A percentile compares a stretch with the other conserved stretches of the same genome.
Evolutionary conservation across 2,113 vertebrate species (phyloP).

Genomic region (Acrocephalus kingi): DNA sequence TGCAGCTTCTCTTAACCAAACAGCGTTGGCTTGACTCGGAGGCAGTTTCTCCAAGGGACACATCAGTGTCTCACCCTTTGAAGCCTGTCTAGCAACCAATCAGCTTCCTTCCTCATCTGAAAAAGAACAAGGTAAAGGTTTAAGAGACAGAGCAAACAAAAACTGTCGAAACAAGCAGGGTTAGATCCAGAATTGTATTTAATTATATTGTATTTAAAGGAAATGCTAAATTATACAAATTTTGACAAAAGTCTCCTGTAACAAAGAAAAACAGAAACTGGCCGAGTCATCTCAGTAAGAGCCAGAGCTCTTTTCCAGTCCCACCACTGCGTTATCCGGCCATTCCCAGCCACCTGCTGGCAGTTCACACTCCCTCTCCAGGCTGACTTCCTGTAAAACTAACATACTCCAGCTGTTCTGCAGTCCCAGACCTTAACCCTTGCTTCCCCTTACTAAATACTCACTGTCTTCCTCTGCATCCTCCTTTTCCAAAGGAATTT

Average conservation of each 20-base stretch:
- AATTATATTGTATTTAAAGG: background rate
- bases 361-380: constrained; percentile 18
- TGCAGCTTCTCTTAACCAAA: background rate
- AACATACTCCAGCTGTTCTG: constrained; percentile 49
- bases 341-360: constrained; percentile 61
- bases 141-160: background rate
- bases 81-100: background rate
- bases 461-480: background rate
- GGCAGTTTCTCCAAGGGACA: background rate
- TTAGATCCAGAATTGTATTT: background rate
- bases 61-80: background rate
- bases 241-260: background rate
- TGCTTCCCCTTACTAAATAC: background rate
- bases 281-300: background rate
- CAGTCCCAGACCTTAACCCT: constrained; percentile 17
- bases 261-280: background rate
- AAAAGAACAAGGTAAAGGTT: background rate
- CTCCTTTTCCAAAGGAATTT: background rate
- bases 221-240: background rate
- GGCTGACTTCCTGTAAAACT: constrained; percentile 20
- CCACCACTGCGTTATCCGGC: background rate
- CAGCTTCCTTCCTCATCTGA: background rate
- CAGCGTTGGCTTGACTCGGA: background rate
- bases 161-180: background rate
- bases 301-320: background rate